These are phyloP conservation scores for Xestia rhomboidea DNA, from an alignment of 2,888 invertebrate species.

Conservation along the genomic window DNA sequence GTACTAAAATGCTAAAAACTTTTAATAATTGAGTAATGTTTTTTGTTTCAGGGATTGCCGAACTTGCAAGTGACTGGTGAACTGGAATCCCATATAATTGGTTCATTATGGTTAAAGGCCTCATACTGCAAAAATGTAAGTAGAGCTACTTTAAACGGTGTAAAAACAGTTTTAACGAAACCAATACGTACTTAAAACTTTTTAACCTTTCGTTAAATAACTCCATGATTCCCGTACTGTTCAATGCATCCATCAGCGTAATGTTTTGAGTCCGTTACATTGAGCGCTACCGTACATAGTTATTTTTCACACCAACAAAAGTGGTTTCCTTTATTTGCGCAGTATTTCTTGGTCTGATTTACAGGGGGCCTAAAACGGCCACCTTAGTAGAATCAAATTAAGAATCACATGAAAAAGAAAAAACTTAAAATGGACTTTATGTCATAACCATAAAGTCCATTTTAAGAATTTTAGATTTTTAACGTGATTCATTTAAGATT, in stretches of 20 bases:
- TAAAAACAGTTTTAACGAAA: neutral
- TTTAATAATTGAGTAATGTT: neutral
- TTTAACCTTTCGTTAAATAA: neutral
- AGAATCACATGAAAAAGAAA: too few species aligned
- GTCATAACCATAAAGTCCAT: too few species aligned
- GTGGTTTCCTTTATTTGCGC: neutral
- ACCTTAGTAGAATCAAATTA: too few species aligned
- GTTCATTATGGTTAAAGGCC: slow-evolving; percentile 13
- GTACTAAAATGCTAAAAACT: neutral
- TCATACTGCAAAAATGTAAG: slow-evolving; percentile 37
- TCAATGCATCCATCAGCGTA: neutral
- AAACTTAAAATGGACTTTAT: too few species aligned
- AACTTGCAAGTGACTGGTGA: neutral
- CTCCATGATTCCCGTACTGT: neutral
- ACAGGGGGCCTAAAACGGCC: too few species aligned
- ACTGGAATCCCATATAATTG: neutral
- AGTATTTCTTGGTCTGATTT: neutral
- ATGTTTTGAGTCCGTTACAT: neutral
- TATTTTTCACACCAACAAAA: neutral
- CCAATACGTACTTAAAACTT: neutral
- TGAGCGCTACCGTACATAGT: neutral
- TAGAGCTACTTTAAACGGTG: neutral
- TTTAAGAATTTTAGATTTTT: too few species aligned
- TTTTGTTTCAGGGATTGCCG: slow-evolving; percentile 21
- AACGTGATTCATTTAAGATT: too few species aligned